These are phyloP conservation scores for Chromis chromis DNA, from an alignment of 2,797 vertebrate genomes.

Conservation along the genomic window DNA sequence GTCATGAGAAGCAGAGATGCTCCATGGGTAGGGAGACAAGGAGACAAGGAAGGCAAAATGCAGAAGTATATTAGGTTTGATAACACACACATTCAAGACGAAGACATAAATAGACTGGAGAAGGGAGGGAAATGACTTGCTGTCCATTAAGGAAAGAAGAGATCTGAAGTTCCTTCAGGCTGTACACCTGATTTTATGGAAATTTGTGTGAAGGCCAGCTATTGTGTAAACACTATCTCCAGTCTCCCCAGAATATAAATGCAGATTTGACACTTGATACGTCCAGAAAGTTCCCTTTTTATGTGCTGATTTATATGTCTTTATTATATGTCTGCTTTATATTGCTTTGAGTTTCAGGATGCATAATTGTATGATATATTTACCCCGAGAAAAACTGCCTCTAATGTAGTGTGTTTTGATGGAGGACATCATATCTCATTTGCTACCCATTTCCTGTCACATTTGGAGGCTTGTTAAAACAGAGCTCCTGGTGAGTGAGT, in stretches of 20 bases:
- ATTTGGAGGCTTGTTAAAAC: constrained; percentile 66
- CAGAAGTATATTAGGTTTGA: constrained; percentile 5
- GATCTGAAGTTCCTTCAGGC: constrained; percentile 46
- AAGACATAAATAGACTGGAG: constrained; percentile 19
- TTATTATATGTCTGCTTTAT: constrained; percentile 12
- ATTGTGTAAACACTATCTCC: constrained; percentile 72
- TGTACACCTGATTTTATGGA: constrained; percentile 67
- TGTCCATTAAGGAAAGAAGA: constrained; percentile 11
- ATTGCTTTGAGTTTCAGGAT: constrained; percentile 11
- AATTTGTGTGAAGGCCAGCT: constrained; percentile 44
- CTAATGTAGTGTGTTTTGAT: constrained; percentile 48
- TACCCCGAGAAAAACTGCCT: constrained; percentile 33
- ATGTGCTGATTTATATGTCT: constrained; percentile 36
- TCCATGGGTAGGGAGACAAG: constrained; percentile 5
- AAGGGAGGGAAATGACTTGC: neutral
- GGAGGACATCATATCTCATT: constrained; percentile 63
- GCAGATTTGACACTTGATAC: constrained; percentile 64
- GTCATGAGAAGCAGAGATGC: constrained; percentile 50
- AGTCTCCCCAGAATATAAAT: constrained; percentile 16
- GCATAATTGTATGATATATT: constrained; percentile 25
- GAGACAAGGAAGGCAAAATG: constrained; percentile 14
- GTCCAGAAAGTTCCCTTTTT: constrained; percentile 19
- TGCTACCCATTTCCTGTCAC: constrained; percentile 67
- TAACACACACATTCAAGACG: constrained; percentile 30
- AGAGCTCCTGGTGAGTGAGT: constrained; percentile 64